A percentile compares a stretch with the other conserved stretches of the same genome.
Conservation (phyloP, 2,113 vertebrate genomes). For the Noturus placidus region DNA sequence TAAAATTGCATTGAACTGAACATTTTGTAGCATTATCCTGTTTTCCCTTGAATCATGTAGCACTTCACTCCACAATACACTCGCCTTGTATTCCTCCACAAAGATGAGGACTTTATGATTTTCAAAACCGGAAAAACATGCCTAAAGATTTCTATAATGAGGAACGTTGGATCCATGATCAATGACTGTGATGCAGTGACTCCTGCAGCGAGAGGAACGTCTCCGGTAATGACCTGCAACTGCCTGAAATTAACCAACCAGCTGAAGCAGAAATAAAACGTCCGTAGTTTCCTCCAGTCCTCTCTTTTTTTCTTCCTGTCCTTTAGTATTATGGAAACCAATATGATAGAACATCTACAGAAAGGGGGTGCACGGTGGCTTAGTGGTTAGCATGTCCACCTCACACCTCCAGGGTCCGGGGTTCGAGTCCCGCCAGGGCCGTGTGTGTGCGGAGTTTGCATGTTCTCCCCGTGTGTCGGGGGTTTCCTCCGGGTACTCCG, state of each 20-base stretch:
- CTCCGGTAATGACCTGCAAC: constrained; percentile 27
- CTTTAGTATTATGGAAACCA: not conserved
- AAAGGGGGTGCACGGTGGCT: too few relatives aligned
- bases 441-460: too few relatives aligned
- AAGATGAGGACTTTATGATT: not conserved
- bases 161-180: constrained; percentile 14
- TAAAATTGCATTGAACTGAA: too few relatives aligned
- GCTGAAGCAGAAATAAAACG: not conserved
- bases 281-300: constrained; percentile 22
- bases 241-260: constrained; percentile 6
- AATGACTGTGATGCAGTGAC: not conserved
- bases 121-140: not conserved
- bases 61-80: not conserved
- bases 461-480: too few relatives aligned
- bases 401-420: too few relatives aligned
- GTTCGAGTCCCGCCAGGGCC: too few relatives aligned
- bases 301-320: not conserved
- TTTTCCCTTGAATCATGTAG: too few relatives aligned
- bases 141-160: not conserved
- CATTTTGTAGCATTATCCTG: too few relatives aligned
- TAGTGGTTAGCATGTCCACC: too few relatives aligned
- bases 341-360: not conserved
- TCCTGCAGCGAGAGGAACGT: not conserved
- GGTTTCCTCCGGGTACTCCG: too few relatives aligned
- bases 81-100: not conserved